Percentiles rank a stretch among this genome's conserved stretches.
Conservation (phyloP, 2,113 vertebrate species). For the Sula dactylatra region DNA sequence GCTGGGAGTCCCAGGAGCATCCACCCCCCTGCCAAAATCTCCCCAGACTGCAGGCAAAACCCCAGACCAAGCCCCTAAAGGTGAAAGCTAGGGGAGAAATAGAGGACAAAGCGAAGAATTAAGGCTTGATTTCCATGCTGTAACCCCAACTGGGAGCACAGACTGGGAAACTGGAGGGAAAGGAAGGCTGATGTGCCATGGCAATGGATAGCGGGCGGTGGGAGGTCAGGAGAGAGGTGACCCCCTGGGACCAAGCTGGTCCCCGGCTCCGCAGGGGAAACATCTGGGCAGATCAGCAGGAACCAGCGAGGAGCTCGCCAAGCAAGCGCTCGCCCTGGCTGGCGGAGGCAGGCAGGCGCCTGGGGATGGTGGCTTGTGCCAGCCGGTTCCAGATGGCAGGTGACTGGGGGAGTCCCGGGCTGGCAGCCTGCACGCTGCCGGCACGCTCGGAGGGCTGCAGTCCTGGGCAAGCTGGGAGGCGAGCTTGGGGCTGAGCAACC, state of each 20-base stretch:
- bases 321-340: not conserved
- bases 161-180: not conserved
- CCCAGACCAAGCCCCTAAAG: too few relatives aligned
- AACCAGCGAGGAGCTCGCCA: not conserved
- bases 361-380: not conserved
- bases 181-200: not conserved
- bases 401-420: not conserved
- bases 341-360: not conserved
- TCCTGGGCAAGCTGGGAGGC: not conserved
- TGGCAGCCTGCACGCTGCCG: not conserved
- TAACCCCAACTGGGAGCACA: not conserved
- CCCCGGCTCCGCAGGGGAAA: not conserved
- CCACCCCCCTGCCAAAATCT: not conserved
- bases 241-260: not conserved
- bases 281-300: not conserved
- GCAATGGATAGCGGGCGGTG: accelerated
- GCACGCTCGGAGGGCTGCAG: not conserved
- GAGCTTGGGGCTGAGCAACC: not conserved
- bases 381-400: not conserved
- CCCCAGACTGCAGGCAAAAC: not conserved
- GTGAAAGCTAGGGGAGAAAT: not conserved
- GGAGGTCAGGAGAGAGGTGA: not conserved
- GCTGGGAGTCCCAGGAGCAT: not conserved
- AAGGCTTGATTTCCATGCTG: not conserved
- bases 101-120: not conserved